phyloP scores from a whole-genome alignment of 2,113 vertebrate species.

The Ciconia boyciana region DNA sequence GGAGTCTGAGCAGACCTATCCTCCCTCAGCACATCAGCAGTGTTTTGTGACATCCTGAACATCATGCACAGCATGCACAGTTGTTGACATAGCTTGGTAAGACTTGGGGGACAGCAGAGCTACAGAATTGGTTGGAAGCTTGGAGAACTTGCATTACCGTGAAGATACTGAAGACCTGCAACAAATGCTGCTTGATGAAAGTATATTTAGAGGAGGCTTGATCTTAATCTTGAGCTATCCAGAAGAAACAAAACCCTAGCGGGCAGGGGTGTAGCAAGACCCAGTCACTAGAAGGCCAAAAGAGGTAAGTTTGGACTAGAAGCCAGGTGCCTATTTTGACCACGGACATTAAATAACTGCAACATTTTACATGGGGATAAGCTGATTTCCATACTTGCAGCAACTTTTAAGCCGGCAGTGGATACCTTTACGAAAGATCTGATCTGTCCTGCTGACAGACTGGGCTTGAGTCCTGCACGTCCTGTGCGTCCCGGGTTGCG shows the following conservation, averaged over 20 bases:
- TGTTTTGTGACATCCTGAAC: background rate
- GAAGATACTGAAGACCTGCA: background rate
- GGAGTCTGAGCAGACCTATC: background rate
- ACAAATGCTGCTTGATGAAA: background rate
- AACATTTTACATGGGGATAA: background rate
- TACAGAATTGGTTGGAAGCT: background rate
- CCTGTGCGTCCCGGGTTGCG: background rate
- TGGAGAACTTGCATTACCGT: background rate
- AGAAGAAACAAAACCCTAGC: background rate
- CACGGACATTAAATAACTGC: background rate
- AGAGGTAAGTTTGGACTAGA: background rate
- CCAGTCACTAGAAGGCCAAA: background rate
- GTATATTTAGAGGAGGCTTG: background rate
- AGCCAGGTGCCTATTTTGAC: background rate
- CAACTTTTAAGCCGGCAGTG: background rate
- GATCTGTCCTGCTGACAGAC: background rate
- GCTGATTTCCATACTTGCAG: background rate
- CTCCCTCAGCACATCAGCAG: background rate
- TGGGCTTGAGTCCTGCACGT: background rate
- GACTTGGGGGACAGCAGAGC: background rate
- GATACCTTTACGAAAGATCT: background rate
- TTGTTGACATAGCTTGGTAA: background rate
- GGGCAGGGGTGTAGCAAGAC: background rate
- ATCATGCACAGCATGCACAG: rapidly evolving
- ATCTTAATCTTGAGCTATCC: background rate